A percentile compares a stretch with the other conserved stretches of the same genome.
phyloP scores from a whole-genome alignment of 2,797 vertebrate species.

The Salarias fasciatus region DNA sequence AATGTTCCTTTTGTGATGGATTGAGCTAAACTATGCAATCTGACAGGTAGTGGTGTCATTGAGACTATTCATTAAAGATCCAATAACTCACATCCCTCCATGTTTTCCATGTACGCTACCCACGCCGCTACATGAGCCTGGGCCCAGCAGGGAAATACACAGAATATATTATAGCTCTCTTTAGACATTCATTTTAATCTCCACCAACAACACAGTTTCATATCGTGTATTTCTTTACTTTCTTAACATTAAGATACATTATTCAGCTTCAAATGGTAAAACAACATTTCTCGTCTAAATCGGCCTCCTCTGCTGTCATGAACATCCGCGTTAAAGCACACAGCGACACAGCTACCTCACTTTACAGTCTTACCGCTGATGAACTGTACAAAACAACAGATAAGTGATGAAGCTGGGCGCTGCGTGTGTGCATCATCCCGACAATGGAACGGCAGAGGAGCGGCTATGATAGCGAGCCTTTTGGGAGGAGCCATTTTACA shows the following conservation, averaged over 20 bases:
- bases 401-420: conserved; percentile 24
- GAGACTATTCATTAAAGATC: conserved; percentile 65
- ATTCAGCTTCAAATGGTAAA: background rate
- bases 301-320: conserved; percentile 16
- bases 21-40: conserved; percentile 54
- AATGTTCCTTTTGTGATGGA: conserved; percentile 66
- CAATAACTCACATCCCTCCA: conserved; percentile 56
- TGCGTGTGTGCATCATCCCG: conserved; percentile 10
- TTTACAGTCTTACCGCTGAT: conserved; percentile 7
- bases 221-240: conserved; percentile 12
- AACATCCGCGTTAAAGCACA: conserved; percentile 34
- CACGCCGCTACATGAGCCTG: conserved; percentile 13
- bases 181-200: conserved; percentile 34
- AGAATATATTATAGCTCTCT: conserved; percentile 9
- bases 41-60: conserved; percentile 67
- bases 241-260: background rate
- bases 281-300: conserved; percentile 14
- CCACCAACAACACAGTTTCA: conserved; percentile 18
- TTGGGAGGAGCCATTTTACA: conserved; percentile 34
- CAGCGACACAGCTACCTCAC: conserved; percentile 3
- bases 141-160: conserved; percentile 17
- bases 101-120: conserved; percentile 19
- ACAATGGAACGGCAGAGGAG: conserved; percentile 23
- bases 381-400: conserved; percentile 22
- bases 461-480: conserved; percentile 33